A percentile compares a stretch with the other conserved stretches of the same genome.
phyloP scores from a whole-genome alignment of 1,140 invertebrate species.

The Sitodiplosis mosellana region DNA sequence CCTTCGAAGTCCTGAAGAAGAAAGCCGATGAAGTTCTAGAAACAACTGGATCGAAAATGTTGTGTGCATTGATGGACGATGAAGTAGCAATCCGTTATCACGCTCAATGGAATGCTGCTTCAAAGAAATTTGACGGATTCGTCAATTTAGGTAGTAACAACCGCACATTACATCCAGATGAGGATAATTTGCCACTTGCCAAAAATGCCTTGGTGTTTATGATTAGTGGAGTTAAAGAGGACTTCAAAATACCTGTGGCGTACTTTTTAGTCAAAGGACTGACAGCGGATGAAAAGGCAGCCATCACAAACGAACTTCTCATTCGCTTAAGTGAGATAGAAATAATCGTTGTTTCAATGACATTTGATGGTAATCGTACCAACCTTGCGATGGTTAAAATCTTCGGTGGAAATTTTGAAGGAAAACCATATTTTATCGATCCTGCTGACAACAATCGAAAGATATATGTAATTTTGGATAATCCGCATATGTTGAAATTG shows the following conservation, averaged over 20 bases:
- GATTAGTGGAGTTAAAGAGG: neutral
- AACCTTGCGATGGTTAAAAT: neutral
- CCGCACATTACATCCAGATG: neutral
- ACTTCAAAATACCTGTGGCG: neutral
- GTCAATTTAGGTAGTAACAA: neutral
- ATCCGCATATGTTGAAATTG: neutral
- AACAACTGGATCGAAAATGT: neutral
- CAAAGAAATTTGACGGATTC: neutral
- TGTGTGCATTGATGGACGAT: neutral
- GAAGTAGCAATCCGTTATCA: neutral
- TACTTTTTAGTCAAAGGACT: neutral
- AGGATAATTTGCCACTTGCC: neutral
- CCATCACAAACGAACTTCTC: neutral
- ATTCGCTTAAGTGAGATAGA: neutral
- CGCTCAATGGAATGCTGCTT: neutral
- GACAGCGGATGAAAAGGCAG: neutral
- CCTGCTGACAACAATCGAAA: too few relatives aligned
- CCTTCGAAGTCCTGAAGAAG: neutral
- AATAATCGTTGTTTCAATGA: neutral
- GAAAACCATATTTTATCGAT: neutral
- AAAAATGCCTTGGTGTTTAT: conserved; percentile 8
- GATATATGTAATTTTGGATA: neutral
- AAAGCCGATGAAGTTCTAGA: neutral
- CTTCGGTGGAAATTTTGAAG: neutral
- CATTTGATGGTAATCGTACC: neutral